A percentile compares a stretch with the other conserved stretches of the same genome.
These are phyloP conservation scores for Pseudochirops cupreus DNA, from an alignment of 2,797 vertebrate species.

Conservation along the genomic window DNA sequence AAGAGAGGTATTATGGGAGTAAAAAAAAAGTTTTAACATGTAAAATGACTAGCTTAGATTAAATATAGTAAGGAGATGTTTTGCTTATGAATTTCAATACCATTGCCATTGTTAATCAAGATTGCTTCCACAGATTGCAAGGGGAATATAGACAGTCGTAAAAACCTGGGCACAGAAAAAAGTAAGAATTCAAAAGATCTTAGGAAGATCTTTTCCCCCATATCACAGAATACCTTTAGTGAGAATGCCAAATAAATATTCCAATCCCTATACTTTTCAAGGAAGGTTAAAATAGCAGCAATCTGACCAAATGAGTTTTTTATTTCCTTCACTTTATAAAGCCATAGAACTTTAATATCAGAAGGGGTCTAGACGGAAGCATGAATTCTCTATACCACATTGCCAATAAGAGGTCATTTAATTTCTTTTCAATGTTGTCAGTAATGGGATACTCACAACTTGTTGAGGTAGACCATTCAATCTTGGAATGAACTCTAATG, in stretches of 20 bases:
- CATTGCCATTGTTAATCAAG: neutral
- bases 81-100: neutral
- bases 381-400: neutral
- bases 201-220: slow-evolving; percentile 28
- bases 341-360: neutral
- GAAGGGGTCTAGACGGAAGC: neutral
- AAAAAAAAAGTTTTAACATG: slow-evolving; percentile 1
- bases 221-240: slow-evolving; percentile 40
- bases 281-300: neutral
- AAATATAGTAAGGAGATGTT: neutral
- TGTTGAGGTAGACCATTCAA: neutral
- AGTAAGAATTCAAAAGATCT: slow-evolving; percentile 17
- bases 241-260: neutral
- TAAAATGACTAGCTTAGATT: slow-evolving; percentile 25
- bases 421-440: neutral
- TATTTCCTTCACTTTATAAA: neutral
- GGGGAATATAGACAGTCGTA: slow-evolving; percentile 16
- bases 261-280: neutral
- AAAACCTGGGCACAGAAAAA: slow-evolving; percentile 9
- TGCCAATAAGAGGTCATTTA: neutral
- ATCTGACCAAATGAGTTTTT: neutral
- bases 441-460: neutral
- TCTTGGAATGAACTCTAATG: neutral
- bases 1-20: slow-evolving; percentile 24
- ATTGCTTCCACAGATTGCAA: slow-evolving; percentile 17